These are phyloP conservation scores for Hemistola chrysoprasaria DNA, from an alignment of 2,888 invertebrate species.

Conservation along the genomic window DNA sequence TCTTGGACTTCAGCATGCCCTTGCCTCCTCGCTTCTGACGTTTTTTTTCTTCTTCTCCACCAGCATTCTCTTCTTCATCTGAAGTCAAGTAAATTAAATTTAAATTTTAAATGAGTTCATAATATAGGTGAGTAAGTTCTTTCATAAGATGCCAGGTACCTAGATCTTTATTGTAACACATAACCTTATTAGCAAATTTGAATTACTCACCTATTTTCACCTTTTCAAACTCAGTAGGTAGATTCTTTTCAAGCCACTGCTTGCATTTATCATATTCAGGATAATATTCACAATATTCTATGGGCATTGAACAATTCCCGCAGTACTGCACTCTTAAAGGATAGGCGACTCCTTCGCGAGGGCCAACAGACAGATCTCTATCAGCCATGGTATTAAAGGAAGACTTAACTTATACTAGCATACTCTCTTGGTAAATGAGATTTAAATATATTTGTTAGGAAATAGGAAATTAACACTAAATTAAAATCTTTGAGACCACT, in stretches of 20 bases:
- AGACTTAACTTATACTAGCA: constrained; percentile 32
- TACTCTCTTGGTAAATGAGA: constrained; percentile 28
- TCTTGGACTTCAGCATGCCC: constrained; percentile 96
- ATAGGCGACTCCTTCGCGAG: constrained; percentile 88
- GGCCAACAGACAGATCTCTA: constrained; percentile 83
- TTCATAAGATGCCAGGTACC: too few relatives aligned
- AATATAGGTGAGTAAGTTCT: too few relatives aligned
- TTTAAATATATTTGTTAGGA: constrained; percentile 24
- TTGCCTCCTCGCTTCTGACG: constrained; percentile 98
- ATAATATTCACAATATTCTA: constrained; percentile 99
- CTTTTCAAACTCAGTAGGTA: constrained; percentile 96
- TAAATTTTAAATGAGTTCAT: too few relatives aligned
- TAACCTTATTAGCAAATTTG: constrained; percentile 30
- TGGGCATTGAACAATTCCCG: constrained; percentile 97
- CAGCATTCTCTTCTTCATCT: constrained; percentile 86
- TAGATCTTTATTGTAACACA: constrained; percentile 6
- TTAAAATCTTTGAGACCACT: constrained; percentile 9
- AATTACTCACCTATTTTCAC: constrained; percentile 85
- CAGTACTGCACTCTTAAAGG: constrained; percentile 94
- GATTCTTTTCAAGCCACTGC: constrained; percentile 96
- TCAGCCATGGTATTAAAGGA: constrained; percentile 73
- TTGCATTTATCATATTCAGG: constrained; percentile 99
- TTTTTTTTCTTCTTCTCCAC: constrained; percentile 95
- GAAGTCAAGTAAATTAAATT: constrained; percentile 28
- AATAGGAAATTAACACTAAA: constrained; percentile 9